Conservation (phyloP, 2,888 invertebrate species). For the Choristoneura rosaceana region DNA sequence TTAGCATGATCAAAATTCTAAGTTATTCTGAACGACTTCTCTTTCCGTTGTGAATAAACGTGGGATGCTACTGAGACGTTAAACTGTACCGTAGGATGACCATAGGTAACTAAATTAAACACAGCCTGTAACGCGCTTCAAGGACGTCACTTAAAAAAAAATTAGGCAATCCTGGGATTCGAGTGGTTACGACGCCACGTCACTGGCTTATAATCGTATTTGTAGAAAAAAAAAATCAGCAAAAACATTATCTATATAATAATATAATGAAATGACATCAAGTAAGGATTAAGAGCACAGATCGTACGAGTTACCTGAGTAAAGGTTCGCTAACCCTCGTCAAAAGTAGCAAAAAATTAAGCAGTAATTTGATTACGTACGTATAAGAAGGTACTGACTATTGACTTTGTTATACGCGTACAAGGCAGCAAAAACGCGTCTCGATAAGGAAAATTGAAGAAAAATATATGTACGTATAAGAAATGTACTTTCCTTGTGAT, state of each 20-base stretch:
- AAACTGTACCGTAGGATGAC: too few species aligned
- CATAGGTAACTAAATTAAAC: too few species aligned
- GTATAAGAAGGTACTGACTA: not conserved
- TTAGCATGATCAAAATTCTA: too few species aligned
- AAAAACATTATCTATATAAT: not conserved
- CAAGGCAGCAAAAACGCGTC: not conserved
- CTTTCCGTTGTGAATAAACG: too few species aligned
- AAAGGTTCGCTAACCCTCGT: not conserved
- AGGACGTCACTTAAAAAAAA: too few species aligned
- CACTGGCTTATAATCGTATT: too few species aligned
- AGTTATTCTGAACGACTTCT: too few species aligned
- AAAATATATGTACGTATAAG: not conserved
- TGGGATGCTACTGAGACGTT: too few species aligned
- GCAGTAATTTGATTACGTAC: not conserved
- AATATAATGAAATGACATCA: not conserved
- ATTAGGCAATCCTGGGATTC: too few species aligned
- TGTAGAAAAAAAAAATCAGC: not conserved
- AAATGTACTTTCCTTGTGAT: not conserved
- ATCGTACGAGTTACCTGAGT: not conserved
- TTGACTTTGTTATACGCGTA: not conserved
- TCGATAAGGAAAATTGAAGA: not conserved
- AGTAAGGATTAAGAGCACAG: not conserved
- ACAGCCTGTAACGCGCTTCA: too few species aligned
- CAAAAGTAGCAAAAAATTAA: not conserved
- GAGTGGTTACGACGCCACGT: too few species aligned